Base-by-base conservation (phyloP, 2,113 vertebrate genomes). In the Hemichromis elongatus region DNA sequence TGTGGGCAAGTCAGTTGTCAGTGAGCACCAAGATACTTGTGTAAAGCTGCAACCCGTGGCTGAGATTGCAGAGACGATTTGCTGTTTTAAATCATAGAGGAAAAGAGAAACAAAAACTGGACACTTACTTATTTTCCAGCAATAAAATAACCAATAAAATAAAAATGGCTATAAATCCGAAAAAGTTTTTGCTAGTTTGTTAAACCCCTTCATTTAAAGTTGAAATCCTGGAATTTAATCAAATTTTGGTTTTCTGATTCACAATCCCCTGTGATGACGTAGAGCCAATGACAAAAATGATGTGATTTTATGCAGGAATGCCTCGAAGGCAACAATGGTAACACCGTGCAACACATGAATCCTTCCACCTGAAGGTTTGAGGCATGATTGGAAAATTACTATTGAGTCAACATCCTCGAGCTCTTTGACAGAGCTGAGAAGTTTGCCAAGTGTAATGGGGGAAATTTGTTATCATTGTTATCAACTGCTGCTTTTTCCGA, bases 341-440 rank as follows among this genome's bases (percentile, higher is more conserved):
- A 80, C 63, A 75, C 24, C 45, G 14, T 70, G 68, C 24, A 50
- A 28, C 24, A 50, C 54, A 83, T 33, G 50, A 80, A 37, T 84
- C 24, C 42, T 68, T 52, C 54, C 35, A 85, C 33, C 70, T 24
- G 7, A 88, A 86, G 21, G 63, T 68, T 63, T 63, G 75, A 59
- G 16, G 26, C 55, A 59, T 57, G n/a, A 77, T 21, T 26, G 42
- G 40, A 33, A 78, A 68, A 77, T 42, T 77, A 35, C 18, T 79
- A 78, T 83, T 85, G 82, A 88, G 59, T 85, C 85, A 89, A 55
- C 45, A 53, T 85, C 57, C 57, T 80, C 53, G 26, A 63, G 80
- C 77, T 52, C 24, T 87, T 77, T 59, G 26, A 66, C 37, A 79
- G 78, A 52, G 26, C 42, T 59, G 42, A 77, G 24, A 19, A 68